Base-by-base conservation (phyloP, 2,888 invertebrate species). In the Drosophila austrosaltans region DNA sequence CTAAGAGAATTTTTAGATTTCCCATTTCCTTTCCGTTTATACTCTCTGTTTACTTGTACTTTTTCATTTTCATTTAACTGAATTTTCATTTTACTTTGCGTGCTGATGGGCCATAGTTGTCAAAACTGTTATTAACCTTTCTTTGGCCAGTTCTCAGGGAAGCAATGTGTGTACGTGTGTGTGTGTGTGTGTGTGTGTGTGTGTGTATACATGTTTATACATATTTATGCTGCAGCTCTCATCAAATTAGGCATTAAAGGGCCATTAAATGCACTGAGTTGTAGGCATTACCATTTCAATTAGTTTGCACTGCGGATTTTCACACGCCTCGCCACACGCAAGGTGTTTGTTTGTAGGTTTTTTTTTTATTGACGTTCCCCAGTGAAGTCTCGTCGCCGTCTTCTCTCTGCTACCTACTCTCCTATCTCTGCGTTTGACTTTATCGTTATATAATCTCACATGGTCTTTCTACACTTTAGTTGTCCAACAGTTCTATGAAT, bases 401-500 rank as follows among this genome's bases (percentile, higher is more conserved):
- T 0, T 16, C 1, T n/a, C 16, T n/a, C 1, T 7, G 28, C 10
- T 36, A 36, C 8, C 10, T 8, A 4, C 8, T 36, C 10, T 36
- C 36, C 36, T 8, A 8, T 36, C 36, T 7, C 36, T 16, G 16
- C 8, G 53, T 5, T 30, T 20, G 12, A 20, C 20, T 32, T 42
- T 62, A 62, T 57, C 53, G 66, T 77, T 70, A 77, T 66, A 57
- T 78, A 66, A 77, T 75, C 60, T 66, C 48, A 40, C 59, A 58
- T 25, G 58, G 6, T 39, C 48, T 60, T 65, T 63, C 56, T 56
- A 44, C 53, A 25, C 56, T 71, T 22, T 75, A 96, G 96, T 95
- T 87, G 95, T 95, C 68, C 94, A 95, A 83, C 95, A 96, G 91
- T 94, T 94, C 90, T 96, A 95, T 92, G 94, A 95, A 89, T 95